phyloP scores from a whole-genome alignment of 2,113 vertebrate genomes.

The Empidonax alnorum region DNA sequence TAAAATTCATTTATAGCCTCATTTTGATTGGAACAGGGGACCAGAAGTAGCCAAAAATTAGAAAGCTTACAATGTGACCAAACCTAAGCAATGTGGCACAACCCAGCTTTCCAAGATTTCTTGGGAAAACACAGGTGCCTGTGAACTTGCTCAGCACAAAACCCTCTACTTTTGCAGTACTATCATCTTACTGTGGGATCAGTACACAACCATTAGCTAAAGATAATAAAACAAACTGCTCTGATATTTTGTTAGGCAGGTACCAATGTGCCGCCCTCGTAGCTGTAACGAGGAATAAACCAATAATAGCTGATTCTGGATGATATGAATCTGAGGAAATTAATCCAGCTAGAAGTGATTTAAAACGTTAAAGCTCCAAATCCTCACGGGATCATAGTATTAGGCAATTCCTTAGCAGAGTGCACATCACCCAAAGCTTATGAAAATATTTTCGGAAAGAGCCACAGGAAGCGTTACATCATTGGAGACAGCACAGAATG shows the following conservation, averaged over 20 bases:
- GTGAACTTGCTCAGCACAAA: neutral
- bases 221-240: slow-evolving; percentile 13
- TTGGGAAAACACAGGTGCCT: neutral
- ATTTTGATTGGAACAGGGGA: neutral
- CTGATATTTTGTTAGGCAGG: neutral
- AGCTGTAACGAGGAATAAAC: neutral
- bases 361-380: neutral
- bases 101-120: neutral
- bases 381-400: neutral
- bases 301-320: neutral
- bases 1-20: neutral
- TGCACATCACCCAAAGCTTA: neutral
- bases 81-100: neutral
- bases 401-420: neutral
- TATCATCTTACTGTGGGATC: neutral
- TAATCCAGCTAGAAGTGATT: neutral
- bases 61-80: neutral
- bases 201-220: neutral
- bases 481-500: neutral
- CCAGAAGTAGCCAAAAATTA: neutral
- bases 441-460: neutral
- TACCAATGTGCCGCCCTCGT: neutral
- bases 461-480: neutral
- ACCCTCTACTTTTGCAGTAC: neutral
- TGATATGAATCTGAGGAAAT: neutral